A percentile compares a stretch with the other conserved stretches of the same genome.
Evolutionary conservation across 2,888 invertebrate genomes (phyloP).

Genomic region (Enchytraeus crypticus): DNA sequence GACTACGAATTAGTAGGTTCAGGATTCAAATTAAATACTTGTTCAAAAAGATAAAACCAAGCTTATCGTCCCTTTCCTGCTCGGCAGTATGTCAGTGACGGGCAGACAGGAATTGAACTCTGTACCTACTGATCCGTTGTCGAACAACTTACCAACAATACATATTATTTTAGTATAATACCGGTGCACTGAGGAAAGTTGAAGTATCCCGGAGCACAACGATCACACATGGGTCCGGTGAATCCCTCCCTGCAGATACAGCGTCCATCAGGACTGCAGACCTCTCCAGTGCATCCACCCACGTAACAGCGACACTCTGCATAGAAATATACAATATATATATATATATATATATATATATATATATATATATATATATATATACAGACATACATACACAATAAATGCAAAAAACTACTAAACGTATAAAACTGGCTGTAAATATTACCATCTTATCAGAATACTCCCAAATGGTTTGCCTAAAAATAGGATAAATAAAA

Average conservation of each 20-base stretch:
- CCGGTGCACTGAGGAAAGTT: constrained; percentile 73
- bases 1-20: too few species aligned
- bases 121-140: too few species aligned
- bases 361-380: background rate
- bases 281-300: constrained; percentile 35
- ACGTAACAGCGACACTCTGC: background rate
- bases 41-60: too few species aligned
- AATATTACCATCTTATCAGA: background rate
- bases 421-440: background rate
- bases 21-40: too few species aligned
- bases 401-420: background rate
- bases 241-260: constrained; percentile 29
- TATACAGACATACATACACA: background rate
- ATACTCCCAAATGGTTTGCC: background rate
- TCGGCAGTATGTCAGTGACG: too few species aligned
- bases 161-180: too few species aligned
- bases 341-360: background rate
- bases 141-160: too few species aligned
- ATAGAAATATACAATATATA: background rate
- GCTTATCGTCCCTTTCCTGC: too few species aligned
- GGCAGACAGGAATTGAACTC: too few species aligned
- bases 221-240: constrained; percentile 60
- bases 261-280: constrained; percentile 53
- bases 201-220: constrained; percentile 69
- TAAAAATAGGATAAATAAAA: background rate